Evolutionary conservation across 2,797 vertebrate genomes (phyloP).

Genomic region (Trachops cirrhosus): DNA sequence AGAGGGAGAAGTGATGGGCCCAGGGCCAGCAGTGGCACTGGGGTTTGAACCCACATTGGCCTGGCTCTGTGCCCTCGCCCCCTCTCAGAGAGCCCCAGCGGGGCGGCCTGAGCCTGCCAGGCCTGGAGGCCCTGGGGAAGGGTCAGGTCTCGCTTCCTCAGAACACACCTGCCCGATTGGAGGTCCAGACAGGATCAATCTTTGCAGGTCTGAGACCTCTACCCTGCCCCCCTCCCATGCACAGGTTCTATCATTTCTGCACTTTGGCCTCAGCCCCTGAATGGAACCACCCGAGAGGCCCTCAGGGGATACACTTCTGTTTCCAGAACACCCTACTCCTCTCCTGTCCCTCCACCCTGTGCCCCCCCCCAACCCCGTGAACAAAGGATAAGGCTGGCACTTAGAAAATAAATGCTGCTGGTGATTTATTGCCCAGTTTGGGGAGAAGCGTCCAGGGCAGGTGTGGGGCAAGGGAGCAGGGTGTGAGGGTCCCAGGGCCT

Average conservation of each 20-base stretch:
- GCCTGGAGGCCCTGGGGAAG: background rate
- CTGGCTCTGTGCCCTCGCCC: background rate
- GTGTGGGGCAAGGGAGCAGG: background rate
- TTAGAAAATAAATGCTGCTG: conserved; percentile 55
- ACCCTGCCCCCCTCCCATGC: background rate
- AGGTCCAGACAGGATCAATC: background rate
- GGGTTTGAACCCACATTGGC: background rate
- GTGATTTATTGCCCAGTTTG: conserved; percentile 41
- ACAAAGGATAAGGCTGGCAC: background rate
- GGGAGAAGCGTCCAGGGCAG: background rate
- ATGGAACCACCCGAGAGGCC: background rate
- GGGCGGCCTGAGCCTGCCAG: background rate
- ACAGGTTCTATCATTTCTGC: background rate
- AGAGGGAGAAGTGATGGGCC: background rate
- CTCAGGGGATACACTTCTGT: background rate
- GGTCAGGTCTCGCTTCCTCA: background rate
- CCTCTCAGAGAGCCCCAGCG: background rate
- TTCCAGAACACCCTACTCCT: background rate
- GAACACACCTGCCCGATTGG: background rate
- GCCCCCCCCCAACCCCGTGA: background rate
- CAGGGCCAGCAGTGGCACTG: rapidly evolving
- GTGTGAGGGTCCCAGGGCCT: rapidly evolving
- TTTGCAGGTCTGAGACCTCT: background rate
- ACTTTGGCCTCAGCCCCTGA: background rate
- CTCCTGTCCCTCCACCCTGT: background rate